Evolutionary conservation across 2,888 invertebrate species (phyloP), one percentile per base, ranked within the genome.

Genomic region (Apamea epomidion): DNA sequence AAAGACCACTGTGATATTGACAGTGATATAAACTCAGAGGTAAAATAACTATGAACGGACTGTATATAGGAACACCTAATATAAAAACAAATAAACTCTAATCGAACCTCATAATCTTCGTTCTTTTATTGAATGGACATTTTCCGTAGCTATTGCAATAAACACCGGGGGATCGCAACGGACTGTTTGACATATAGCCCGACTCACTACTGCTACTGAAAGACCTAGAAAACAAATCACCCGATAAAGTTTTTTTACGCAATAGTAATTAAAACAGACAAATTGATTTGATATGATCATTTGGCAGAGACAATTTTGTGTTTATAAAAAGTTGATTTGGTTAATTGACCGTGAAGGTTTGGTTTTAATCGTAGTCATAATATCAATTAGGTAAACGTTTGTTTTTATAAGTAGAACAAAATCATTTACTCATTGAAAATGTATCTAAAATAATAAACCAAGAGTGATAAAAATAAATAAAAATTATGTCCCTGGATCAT

Each of bases 121-220:
- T 88, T 89, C 68, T 89, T 85, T 91, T 92, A 87, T 86, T 93
- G 74, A 95, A 93, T 65, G 90, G 81, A 87, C 94, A 95, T 89
- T 93, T 92, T 37, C 92, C 91, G 70, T 81, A 88, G 45, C 94
- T 94, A 78, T 93, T 94, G 88, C 94, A 94, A 87, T 94, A 95
- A 5, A 92, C 72, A 7, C 85, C 85, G 12, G 90, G 91, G 5
- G 91, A 89, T 72, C 82, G 81, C 25, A 76, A 60, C 25, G 92
- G 90, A 85, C 91, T 92, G 70, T 90, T 92, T 16, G 95, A 92
- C 45, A 81, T 84, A 87, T 95, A 96, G 16, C 94, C 96, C 51
- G 95, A 96, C 80, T 96, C 95, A 78, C 89, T 88, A 85, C 91
- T 88, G 88, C 93, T 93, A 76, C 77, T 75, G 80, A 87, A 85